Evolutionary conservation across 2,113 vertebrate genomes (phyloP), one percentile per base, ranked within the genome.

Genomic region (Brachyhypopomus gauderio): DNA sequence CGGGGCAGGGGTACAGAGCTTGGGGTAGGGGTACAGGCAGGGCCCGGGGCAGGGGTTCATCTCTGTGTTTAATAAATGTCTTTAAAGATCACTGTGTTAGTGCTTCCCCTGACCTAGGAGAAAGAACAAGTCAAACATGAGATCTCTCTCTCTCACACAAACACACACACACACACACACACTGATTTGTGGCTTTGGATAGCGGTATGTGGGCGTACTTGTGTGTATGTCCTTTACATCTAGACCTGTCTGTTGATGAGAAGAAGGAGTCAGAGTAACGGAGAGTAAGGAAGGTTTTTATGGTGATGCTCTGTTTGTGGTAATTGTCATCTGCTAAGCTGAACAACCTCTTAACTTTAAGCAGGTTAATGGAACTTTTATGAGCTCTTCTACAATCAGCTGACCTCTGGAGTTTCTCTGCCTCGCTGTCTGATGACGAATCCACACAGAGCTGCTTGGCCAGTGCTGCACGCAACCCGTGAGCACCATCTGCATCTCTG

Each of bases 331-430:
- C 94, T 94, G 95, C 71, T 76, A 67, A 84, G 95, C 96, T 96
- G 95, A 96, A 97, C 95, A 94, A 91, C 93, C 94, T 87, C 95
- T 97, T 97, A 97, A 97, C 95, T 95, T 95, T 94, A 94, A 92
- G 92, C 85, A 94, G 94, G 96, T 97, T 98, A 98, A 99, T 98
- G 97, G 97, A 98, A 95, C 95, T 98, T 99, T 98, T 98, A 99
- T 96, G 94, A 95, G 95, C 93, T 90, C 93, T 92, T 90, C 93
- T 92, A 89, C 93, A 92, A 94, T 95, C 95, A 93, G 94, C 94
- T 95, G 95, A 96, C 95, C 96, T 95, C 95, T 95, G 92, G 89
- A 86, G 87, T 92, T 90, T 76, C 38, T 83, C 72, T 78, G 4
- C 23, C 87, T 85, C 81, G 87, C 85, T 89, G 85, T 88, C 84